These are phyloP conservation scores for Sciaenops ocellatus DNA, from an alignment of 2,797 vertebrate genomes.

Conservation along the genomic window DNA sequence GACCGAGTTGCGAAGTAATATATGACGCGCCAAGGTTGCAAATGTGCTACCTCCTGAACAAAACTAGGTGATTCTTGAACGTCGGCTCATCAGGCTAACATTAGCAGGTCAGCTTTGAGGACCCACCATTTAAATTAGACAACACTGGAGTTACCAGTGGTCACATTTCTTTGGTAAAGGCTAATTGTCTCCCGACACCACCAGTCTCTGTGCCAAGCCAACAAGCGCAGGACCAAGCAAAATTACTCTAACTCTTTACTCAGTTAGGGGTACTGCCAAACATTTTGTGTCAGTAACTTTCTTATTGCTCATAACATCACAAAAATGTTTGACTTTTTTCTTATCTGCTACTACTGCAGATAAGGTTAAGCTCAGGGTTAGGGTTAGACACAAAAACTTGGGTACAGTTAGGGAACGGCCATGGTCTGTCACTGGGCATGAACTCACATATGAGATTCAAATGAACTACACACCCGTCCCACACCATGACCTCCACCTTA, in stretches of 20 bases:
- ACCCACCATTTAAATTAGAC: not conserved
- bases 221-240: no score
- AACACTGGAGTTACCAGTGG: not conserved
- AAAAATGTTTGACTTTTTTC: not conserved
- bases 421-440: slow-evolving; percentile 12
- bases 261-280: no score
- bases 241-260: not conserved
- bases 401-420: not conserved
- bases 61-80: not conserved
- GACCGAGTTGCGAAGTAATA: not conserved
- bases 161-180: no score
- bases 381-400: not conserved
- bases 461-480: slow-evolving; percentile 1
- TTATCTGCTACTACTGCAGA: not conserved
- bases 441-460: slow-evolving; percentile 12
- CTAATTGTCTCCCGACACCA: no score
- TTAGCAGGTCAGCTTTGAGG: not conserved
- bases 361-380: slow-evolving; percentile 4
- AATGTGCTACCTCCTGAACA: no score
- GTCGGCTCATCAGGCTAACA: not conserved
- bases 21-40: not conserved
- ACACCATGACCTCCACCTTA: not conserved
- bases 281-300: no score
- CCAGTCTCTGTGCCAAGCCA: no score
- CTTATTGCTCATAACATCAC: not conserved